Percentiles rank a stretch among this genome's conserved stretches.
These are phyloP conservation scores for Ammodytes marinus DNA, from an alignment of 2,113 vertebrate species.

Conservation along the genomic window DNA sequence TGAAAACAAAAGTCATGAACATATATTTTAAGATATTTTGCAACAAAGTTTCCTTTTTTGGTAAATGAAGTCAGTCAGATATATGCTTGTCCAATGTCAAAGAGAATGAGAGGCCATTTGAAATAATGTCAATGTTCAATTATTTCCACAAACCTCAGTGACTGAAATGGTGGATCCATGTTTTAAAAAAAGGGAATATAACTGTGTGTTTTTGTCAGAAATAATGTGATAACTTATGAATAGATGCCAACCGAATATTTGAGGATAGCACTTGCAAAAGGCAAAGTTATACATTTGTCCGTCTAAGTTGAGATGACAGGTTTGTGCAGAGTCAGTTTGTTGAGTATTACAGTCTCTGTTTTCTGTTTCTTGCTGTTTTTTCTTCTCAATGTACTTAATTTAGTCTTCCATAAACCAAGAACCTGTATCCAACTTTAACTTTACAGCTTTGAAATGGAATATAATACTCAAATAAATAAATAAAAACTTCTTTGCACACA, in stretches of 20 bases:
- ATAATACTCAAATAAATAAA: constrained; percentile 69
- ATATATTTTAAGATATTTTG: constrained; percentile 83
- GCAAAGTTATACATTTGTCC: constrained; percentile 40
- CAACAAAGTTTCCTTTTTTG: constrained; percentile 69
- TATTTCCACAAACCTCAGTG: constrained; percentile 58
- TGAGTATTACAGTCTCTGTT: constrained; percentile 71
- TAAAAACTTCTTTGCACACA: constrained; percentile 82
- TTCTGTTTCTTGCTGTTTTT: constrained; percentile 77
- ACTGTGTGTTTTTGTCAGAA: constrained; percentile 72
- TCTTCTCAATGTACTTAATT: constrained; percentile 80
- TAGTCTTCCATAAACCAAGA: constrained; percentile 88
- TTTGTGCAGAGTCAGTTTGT: constrained; percentile 67
- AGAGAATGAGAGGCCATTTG: constrained; percentile 57
- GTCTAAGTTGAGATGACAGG: constrained; percentile 49
- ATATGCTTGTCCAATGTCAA: constrained; percentile 67
- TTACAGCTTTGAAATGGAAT: constrained; percentile 81
- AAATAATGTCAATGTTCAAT: constrained; percentile 62
- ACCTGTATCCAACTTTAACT: constrained; percentile 82
- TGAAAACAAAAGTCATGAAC: constrained; percentile 78
- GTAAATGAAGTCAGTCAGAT: constrained; percentile 66
- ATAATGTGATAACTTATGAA: constrained; percentile 59
- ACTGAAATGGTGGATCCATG: constrained; percentile 64
- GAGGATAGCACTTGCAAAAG: constrained; percentile 49
- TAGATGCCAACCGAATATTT: constrained; percentile 49
- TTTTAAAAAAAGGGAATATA: constrained; percentile 69